Evolutionary conservation across 1,140 invertebrate genomes (phyloP).

Genomic region (Procambarus clarkii): DNA sequence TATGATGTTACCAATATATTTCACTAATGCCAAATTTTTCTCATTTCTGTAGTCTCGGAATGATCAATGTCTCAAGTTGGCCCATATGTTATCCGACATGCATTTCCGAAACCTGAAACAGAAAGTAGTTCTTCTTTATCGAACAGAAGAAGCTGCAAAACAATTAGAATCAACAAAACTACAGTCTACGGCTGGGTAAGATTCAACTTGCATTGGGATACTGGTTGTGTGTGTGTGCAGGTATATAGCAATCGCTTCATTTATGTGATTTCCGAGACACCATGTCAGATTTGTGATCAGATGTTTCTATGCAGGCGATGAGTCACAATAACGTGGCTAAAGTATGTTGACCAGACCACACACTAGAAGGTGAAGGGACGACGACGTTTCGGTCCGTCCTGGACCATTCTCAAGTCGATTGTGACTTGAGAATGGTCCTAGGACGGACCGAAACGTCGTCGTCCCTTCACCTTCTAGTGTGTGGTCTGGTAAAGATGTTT

Average conservation of each 20-base stretch:
- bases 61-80: constrained; percentile 82
- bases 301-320: too few species aligned
- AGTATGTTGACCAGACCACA: too few species aligned
- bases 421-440: too few species aligned
- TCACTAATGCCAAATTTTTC: neutral
- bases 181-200: constrained; percentile 88
- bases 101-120: constrained; percentile 94
- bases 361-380: too few species aligned
- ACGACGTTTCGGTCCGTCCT: too few species aligned
- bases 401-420: too few species aligned
- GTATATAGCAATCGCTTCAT: too few species aligned
- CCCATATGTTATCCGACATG: constrained; percentile 93
- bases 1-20: neutral
- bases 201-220: constrained; percentile 62
- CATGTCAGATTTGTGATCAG: neutral
- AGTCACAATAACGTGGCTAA: too few species aligned
- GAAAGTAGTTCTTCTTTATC: constrained; percentile 92
- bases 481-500: too few species aligned
- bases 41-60: constrained; percentile 80
- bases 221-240: neutral
- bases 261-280: too few species aligned
- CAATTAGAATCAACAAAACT: constrained; percentile 94
- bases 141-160: constrained; percentile 96
- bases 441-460: too few species aligned
- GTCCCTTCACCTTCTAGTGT: too few species aligned